These are phyloP conservation scores for Echinarachnius parma DNA, from an alignment of 53 echinoderm and acorn worm species.

Conservation along the genomic window DNA sequence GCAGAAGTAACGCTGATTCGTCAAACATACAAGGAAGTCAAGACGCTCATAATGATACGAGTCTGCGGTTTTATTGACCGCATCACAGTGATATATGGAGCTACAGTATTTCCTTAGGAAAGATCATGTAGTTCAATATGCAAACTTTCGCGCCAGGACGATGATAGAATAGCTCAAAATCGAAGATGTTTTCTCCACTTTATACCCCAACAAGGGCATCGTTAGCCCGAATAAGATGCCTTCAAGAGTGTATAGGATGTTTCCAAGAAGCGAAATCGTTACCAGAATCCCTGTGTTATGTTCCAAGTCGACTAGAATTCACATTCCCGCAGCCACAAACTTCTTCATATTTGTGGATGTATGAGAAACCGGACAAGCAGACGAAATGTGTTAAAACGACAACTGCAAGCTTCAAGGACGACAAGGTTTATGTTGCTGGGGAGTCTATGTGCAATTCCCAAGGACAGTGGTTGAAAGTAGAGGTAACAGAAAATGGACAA, in stretches of 20 bases:
- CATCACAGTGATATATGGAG: too few relatives aligned
- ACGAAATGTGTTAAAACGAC: slow-evolving; percentile 36
- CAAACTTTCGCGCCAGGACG: too few relatives aligned
- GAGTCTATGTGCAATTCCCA: slow-evolving; percentile 79
- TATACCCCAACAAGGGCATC: slow-evolving; percentile 60
- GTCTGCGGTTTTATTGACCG: too few relatives aligned
- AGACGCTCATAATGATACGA: too few relatives aligned
- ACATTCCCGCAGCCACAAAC: slow-evolving; percentile 39
- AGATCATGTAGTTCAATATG: too few relatives aligned
- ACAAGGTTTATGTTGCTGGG: slow-evolving; percentile 62
- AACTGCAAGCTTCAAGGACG: slow-evolving; percentile 3
- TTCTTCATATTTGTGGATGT: slow-evolving; percentile 48
- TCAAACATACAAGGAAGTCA: too few relatives aligned
- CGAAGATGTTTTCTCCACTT: slow-evolving; percentile 58
- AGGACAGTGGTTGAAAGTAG: slow-evolving; percentile 82
- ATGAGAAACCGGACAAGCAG: slow-evolving; percentile 59
- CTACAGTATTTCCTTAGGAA: too few relatives aligned
- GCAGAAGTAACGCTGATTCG: too few relatives aligned
- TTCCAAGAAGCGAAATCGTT: slow-evolving; percentile 57
- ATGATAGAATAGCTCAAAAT: neutral
- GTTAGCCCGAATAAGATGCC: slow-evolving; percentile 80
- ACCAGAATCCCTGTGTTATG: slow-evolving; percentile 89
- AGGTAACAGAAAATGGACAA: slow-evolving; percentile 37
- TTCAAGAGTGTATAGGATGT: slow-evolving; percentile 80
- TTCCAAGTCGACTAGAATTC: slow-evolving; percentile 69